Evolutionary conservation across 2,888 invertebrate genomes (phyloP), one percentile per base, ranked within the genome.

Genomic region (Drosophila putrida): DNA sequence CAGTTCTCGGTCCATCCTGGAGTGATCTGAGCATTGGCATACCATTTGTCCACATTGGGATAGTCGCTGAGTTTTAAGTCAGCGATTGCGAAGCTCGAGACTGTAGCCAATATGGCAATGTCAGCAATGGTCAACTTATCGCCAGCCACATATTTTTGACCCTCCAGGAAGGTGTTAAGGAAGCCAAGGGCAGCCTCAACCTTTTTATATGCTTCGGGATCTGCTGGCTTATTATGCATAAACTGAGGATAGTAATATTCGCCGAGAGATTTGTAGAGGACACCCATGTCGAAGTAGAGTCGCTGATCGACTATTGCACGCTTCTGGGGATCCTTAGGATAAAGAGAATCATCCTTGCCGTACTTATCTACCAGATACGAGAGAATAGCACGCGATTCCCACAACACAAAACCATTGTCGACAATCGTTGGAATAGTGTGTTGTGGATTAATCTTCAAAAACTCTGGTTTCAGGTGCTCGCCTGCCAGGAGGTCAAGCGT

Each of bases 311-410:
- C 95, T 0, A 95, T 41, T 0, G 96, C 97, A 38, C 96, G 94
- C 70, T 95, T 94, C 82, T 95, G 94, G 0, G 96, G 94, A 76
- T 96, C 96, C 82, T 95, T 96, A 0, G 97, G 97, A 77, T 94
- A 94, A 11, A 97, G 93, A 0, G 94, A 92, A 85, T 95, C 96
- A 78, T 96, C 94, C 20, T 96, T 96, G 47, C 95, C 96, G 90
- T 97, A 97, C 89, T 96, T 95, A 92, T 95, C 95, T 25, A 94
- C 95, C 88, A 97, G 93, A 91, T 97, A 41, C 10, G 41, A 97
- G 0, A 94, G 94, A 90, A 97, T 97, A 65, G 96, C 96, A 38
- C 97, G 95, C 49, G 97, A 97, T 93, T 98, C 97, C 94, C 96
- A 96, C 60, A 98, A 90, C 13, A 94, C 92, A 89, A 97, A 95